Evolutionary conservation across 1,140 invertebrate genomes (phyloP).

Genomic region (Atta colombica): DNA sequence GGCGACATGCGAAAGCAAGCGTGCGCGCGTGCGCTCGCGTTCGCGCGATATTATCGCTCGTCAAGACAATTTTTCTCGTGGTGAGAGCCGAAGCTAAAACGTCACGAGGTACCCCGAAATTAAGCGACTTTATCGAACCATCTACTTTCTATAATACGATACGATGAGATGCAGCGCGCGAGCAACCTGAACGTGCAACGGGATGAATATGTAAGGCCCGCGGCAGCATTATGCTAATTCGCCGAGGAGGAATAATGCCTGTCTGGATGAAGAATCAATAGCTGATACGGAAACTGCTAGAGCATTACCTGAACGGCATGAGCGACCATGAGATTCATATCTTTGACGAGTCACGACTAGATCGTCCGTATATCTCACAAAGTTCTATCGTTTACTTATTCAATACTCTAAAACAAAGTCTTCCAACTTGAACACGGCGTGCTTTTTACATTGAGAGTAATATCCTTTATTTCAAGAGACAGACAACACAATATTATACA

Average conservation of each 20-base stretch:
- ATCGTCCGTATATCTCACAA: not conserved
- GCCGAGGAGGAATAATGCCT: conserved; percentile 32
- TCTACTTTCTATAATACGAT: conserved; percentile 43
- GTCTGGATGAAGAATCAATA: conserved; percentile 40
- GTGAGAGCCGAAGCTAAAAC: conserved; percentile 10
- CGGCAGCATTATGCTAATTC: conserved; percentile 70
- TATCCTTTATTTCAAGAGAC: no score
- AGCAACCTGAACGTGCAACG: not conserved
- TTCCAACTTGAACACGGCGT: no score
- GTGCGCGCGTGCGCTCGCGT: no score
- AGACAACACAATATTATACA: no score
- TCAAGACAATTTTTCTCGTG: conserved; percentile 7
- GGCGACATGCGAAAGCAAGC: conserved; percentile 23
- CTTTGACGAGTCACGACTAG: not conserved
- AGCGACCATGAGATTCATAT: not conserved
- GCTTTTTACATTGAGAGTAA: no score
- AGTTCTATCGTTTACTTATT: not conserved
- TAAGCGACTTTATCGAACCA: conserved; percentile 50
- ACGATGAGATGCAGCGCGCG: not conserved
- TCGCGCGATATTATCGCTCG: conserved; percentile 39
- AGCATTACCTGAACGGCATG: not conserved
- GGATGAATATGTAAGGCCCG: conserved; percentile 70
- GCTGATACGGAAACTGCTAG: not conserved
- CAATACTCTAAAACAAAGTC: not conserved
- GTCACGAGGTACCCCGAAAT: conserved; percentile 8